Conservation (phyloP, 2,113 vertebrate species). For the Callaeas wilsoni region DNA sequence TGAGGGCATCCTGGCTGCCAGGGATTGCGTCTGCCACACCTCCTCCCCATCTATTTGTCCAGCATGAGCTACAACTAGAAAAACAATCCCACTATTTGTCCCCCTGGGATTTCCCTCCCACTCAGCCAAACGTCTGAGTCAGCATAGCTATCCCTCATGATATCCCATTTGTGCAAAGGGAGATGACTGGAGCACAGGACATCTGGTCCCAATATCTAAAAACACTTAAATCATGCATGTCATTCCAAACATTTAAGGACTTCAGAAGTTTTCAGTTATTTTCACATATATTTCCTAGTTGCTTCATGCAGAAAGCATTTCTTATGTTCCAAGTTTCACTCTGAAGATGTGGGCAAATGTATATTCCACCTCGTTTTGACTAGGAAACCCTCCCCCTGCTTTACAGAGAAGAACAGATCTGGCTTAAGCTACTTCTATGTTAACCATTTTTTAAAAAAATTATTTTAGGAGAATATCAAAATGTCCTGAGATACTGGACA, state of each 20-base stretch:
- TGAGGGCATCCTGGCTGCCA: not conserved
- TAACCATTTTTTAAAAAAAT: not conserved
- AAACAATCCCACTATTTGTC: not conserved
- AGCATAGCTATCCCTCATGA: constrained; percentile 13
- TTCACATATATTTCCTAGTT: constrained; percentile 3
- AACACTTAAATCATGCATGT: constrained; percentile 53
- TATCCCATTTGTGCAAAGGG: constrained; percentile 17
- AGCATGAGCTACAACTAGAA: not conserved
- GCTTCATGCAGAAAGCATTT: not conserved
- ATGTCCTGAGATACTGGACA: not conserved
- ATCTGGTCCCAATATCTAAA: constrained; percentile 61
- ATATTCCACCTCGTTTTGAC: not conserved
- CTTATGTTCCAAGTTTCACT: not conserved
- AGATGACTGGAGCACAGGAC: not conserved
- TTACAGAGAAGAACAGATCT: not conserved
- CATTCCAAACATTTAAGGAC: constrained; percentile 56
- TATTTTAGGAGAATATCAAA: not conserved
- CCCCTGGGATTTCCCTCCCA: constrained; percentile 28
- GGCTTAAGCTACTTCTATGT: not conserved
- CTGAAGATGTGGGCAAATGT: not conserved
- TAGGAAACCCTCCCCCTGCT: fast-evolving
- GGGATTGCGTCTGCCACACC: not conserved
- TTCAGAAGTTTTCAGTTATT: constrained; percentile 25
- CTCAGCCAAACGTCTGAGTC: not conserved
- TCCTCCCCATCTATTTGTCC: not conserved